Base-by-base conservation (phyloP, 37 sponge, comb jelly and placozoan species). In the Ianthella basta region DNA sequence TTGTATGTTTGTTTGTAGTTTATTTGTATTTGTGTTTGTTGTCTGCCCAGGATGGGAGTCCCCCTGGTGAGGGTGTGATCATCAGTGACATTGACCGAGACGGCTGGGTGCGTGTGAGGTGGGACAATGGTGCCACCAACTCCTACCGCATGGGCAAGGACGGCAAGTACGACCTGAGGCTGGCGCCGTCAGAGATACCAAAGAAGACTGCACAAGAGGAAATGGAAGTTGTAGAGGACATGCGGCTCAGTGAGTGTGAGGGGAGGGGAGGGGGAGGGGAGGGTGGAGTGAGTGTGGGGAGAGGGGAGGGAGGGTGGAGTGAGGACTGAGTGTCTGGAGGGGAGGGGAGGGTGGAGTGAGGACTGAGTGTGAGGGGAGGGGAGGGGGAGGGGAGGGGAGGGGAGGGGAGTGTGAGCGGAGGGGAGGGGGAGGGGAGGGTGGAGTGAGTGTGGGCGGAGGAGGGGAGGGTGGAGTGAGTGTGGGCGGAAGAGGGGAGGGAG, bases 61-160 rank as follows among this genome's bases (percentile, higher is more conserved):
- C 94, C 6, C 96, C 96, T 4, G 85, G 94, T 33, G 94, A 94
- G 86, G 98, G 98, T 5, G 91, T 88, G 23, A 86, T 96, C 21
- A 86, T 96, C 82, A 91, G 90, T 83, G 96, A 98, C 33, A 85
- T 95, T 36, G 85, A 94, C 19, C 34, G 85, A 63, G 98, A 98
- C 63, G 94, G 94, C 16, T 98, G 98, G 98, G 88, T 98, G 38
- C 75, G 98, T 38, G 91, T 95, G 8, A 82, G 84, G 30, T 98
- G 98, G 98, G 94, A 96, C 83, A 87, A 84, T 29, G 98, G 96
- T 0, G 37, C 84, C 25, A 89, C 94, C 60, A 98, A 98, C 89
- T 96, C 96, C 29, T 98, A 98, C 73, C 88, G 98, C 19, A 98
- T 98, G 96, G 91, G 94, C 57, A 93, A 91, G 72, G 91, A 98